Conservation (phyloP, 2,113 vertebrate species). For the Stigmatopora nigra region DNA sequence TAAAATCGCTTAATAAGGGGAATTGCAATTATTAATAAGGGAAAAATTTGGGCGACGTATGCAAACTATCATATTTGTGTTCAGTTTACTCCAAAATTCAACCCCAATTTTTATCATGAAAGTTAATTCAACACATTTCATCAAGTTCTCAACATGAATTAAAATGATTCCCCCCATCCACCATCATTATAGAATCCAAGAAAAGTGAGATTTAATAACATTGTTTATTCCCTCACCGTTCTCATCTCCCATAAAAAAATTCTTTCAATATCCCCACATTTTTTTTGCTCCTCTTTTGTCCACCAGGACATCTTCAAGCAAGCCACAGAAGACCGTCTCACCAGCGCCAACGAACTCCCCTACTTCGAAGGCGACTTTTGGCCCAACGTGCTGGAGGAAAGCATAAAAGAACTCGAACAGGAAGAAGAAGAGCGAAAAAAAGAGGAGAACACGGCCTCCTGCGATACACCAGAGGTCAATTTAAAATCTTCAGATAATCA, state of each 20-base stretch:
- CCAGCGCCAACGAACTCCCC: constrained; percentile 91
- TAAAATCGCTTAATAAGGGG: too few relatives aligned
- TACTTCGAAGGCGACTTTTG: constrained; percentile 99
- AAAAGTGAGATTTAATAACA: too few relatives aligned
- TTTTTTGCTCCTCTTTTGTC: constrained; percentile 11
- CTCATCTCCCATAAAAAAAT: not conserved
- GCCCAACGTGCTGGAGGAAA: constrained; percentile 97
- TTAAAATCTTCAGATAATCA: not conserved
- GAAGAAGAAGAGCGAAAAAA: constrained; percentile 97
- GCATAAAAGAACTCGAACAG: constrained; percentile 96
- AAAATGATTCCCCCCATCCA: too few relatives aligned
- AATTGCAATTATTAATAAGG: too few relatives aligned
- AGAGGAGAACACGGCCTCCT: constrained; percentile 91
- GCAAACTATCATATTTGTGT: too few relatives aligned
- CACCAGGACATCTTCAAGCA: constrained; percentile 97
- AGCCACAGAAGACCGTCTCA: constrained; percentile 91
- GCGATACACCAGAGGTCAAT: constrained; percentile 85
- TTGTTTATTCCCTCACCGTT: too few relatives aligned
- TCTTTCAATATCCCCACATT: not conserved
- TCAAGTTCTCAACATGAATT: too few relatives aligned
- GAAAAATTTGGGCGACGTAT: too few relatives aligned
- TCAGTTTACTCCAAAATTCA: too few relatives aligned
- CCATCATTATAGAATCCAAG: too few relatives aligned
- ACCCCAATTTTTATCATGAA: too few relatives aligned
- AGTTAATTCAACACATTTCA: too few relatives aligned